Evolutionary conservation across 2,797 vertebrate genomes (phyloP).

Genomic region (Odontamblyopus lacepedii): DNA sequence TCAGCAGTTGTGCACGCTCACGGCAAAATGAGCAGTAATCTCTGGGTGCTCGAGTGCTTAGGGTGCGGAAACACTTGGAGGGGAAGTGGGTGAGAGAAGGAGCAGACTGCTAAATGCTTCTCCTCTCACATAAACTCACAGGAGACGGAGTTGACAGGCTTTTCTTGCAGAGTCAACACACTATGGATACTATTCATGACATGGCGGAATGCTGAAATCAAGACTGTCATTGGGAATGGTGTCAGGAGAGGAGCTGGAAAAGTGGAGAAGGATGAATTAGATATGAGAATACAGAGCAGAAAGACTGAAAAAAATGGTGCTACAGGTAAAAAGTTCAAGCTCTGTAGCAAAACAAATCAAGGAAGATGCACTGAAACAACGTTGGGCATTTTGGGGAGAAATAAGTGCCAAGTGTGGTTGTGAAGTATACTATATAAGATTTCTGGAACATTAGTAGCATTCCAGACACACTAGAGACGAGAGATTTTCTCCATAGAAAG

Average conservation of each 20-base stretch:
- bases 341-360: not conserved
- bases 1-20: slow-evolving; percentile 68
- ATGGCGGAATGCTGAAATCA: slow-evolving; percentile 43
- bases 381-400: not conserved
- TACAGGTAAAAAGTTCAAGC: not conserved
- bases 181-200: slow-evolving; percentile 52
- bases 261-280: slow-evolving; percentile 1
- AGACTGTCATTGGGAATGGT: slow-evolving; percentile 40
- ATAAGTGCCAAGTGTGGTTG: not conserved
- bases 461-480: not conserved
- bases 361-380: not conserved
- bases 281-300: not conserved
- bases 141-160: slow-evolving; percentile 51
- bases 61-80: slow-evolving; percentile 38
- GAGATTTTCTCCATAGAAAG: not conserved
- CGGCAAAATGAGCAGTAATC: slow-evolving; percentile 73
- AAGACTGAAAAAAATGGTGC: slow-evolving; percentile 15
- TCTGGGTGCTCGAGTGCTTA: slow-evolving; percentile 65
- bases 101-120: slow-evolving; percentile 49
- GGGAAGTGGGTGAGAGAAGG: slow-evolving; percentile 14
- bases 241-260: slow-evolving; percentile 6
- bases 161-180: slow-evolving; percentile 57
- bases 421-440: not conserved
- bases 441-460: not conserved
- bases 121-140: slow-evolving; percentile 40